Evolutionary conservation across 2,113 vertebrate species (phyloP).

Genomic region (Leuciscus idus): DNA sequence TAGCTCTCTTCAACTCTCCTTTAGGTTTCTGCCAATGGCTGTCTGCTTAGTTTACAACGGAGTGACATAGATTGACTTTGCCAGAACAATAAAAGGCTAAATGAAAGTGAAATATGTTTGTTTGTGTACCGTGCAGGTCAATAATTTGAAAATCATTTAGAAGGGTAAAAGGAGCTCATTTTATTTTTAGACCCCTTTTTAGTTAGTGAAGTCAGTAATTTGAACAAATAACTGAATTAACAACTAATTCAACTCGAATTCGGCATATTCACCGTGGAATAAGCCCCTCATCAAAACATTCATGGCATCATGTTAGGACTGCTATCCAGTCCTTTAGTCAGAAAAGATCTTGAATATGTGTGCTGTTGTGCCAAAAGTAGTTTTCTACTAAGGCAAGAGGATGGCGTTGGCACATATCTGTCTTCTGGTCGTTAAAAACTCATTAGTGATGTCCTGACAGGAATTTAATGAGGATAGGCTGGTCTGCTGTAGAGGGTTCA

Average conservation of each 20-base stretch:
- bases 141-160: not conserved
- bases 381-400: slow-evolving; percentile 36
- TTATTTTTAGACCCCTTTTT: not conserved
- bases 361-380: slow-evolving; percentile 31
- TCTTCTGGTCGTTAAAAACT: slow-evolving; percentile 55
- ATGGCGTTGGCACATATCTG: slow-evolving; percentile 32
- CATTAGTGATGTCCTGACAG: slow-evolving; percentile 50
- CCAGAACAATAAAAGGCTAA: slow-evolving; percentile 16
- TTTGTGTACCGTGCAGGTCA: not conserved
- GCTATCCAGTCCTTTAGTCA: not conserved
- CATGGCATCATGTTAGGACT: not conserved
- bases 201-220: not conserved
- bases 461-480: slow-evolving; percentile 51
- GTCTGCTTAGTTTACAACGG: slow-evolving; percentile 23
- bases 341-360: not conserved
- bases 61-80: slow-evolving; percentile 16
- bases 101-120: not conserved
- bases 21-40: slow-evolving; percentile 4
- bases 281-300: not conserved
- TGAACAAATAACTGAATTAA: not conserved
- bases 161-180: not conserved
- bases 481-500: slow-evolving; percentile 39
- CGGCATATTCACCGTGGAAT: not conserved
- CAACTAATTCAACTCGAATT: not conserved
- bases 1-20: not conserved